Base-by-base conservation (phyloP, 35 echinoderm and acorn worm genomes). In the Lytechinus pictus region DNA sequence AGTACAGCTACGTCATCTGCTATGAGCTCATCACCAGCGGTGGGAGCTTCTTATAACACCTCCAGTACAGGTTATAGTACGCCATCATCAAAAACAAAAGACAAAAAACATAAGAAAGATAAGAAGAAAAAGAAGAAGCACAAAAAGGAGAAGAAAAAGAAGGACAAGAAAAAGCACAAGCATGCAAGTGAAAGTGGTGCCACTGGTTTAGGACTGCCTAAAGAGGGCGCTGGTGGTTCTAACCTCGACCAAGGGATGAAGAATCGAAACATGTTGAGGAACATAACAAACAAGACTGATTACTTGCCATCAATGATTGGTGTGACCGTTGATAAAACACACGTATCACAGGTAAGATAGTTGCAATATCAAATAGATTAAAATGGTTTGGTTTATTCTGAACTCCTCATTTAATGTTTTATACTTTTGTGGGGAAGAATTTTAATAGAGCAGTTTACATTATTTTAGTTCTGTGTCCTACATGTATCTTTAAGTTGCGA, bases 281-380 rank as follows among this genome's bases (percentile, higher is more conserved):
- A 99, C 89, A 99, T 99, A 55, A 99, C 98, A 53, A 99, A 99
- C 86, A 97, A 95, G 60, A 94, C 95, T 9, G 97, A 97, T 52
- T 96, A 95, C 28, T 86, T 92, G 10, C 94, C 96, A 27, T 95
- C 96, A 5, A 58, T 54, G 27, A 6, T 57, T 53, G 56, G 86
- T 9, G 88, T 86, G 10, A 54, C 21, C 3, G 57, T 90, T 58
- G 98, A 97, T 54, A 96, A 95, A 56, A 54, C 96, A 52, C 95
- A 96, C 53, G 94, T 99, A 57, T 99, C 98, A 7, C 98, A 99
- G 94, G 92, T 93, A 55, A 90, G 27, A 10, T 9, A 13, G 5
- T 9, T 11, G 0, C 56, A 11, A 79, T 24, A n/a, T 79, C 66
- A 79, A n/a, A 3, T 79, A 1, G 4, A 79, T 71, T n/a, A n/a